These are phyloP conservation scores for Antechinus flavipes DNA, from an alignment of 2,113 vertebrate species.

Conservation along the genomic window DNA sequence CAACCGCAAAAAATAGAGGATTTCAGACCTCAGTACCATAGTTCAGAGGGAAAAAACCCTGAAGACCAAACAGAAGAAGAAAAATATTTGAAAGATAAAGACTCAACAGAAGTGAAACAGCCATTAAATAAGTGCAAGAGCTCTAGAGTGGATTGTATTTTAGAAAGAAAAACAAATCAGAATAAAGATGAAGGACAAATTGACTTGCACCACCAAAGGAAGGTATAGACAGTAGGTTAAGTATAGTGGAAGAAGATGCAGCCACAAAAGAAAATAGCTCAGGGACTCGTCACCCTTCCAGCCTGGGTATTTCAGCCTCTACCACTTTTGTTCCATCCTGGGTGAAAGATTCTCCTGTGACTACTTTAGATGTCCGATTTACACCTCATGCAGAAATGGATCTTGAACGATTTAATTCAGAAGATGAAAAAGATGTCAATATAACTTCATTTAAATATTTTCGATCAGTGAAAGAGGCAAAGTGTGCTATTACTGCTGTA, in stretches of 20 bases:
- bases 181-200: background rate
- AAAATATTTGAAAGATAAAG: accelerated
- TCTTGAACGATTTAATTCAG: constrained; percentile 83
- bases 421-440: constrained; percentile 58
- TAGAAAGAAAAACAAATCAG: background rate
- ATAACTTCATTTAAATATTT: constrained; percentile 87
- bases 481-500: constrained; percentile 85
- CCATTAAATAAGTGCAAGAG: background rate
- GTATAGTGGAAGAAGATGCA: background rate
- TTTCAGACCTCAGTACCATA: background rate
- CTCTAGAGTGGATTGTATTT: background rate
- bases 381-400: constrained; percentile 88
- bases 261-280: background rate
- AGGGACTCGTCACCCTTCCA: background rate
- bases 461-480: constrained; percentile 86
- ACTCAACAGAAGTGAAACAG: background rate
- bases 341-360: constrained; percentile 87
- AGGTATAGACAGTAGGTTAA: background rate
- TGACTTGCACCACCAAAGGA: background rate
- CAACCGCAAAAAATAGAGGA: constrained; percentile 2
- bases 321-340: constrained; percentile 84
- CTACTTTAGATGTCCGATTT: constrained; percentile 88
- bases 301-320: background rate
- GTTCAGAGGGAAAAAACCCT: background rate
- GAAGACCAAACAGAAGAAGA: constrained; percentile 21